Conservation (phyloP, 1,140 invertebrate species). For the Drosophila mauritiana region DNA sequence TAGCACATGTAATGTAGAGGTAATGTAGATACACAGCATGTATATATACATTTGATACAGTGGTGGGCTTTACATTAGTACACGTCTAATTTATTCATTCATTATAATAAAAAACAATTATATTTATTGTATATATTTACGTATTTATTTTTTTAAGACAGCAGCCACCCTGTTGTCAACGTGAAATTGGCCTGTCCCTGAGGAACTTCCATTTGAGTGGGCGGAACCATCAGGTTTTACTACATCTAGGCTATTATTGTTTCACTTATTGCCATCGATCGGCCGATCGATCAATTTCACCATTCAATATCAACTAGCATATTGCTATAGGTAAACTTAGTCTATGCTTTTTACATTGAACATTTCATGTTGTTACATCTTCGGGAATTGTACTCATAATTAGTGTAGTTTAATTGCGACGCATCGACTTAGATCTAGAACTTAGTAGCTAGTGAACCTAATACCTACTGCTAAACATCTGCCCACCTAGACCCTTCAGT, state of each 20-base stretch:
- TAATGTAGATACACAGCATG: background rate
- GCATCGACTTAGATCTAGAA: constrained; percentile 40
- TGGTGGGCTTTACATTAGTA: background rate
- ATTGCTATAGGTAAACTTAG: constrained; percentile 35
- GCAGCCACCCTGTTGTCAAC: constrained; percentile 18
- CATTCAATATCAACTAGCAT: constrained; percentile 19
- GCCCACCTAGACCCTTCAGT: constrained; percentile 72
- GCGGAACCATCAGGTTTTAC: constrained; percentile 25
- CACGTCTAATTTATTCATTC: no score
- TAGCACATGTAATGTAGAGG: background rate
- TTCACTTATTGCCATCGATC: constrained; percentile 57
- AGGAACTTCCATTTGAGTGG: constrained; percentile 14
- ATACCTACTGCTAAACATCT: constrained; percentile 80
- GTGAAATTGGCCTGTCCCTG: background rate
- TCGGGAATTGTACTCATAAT: constrained; percentile 68
- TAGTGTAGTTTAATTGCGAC: constrained; percentile 70
- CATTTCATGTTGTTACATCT: constrained; percentile 68
- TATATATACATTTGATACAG: background rate
- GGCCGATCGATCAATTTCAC: constrained; percentile 44
- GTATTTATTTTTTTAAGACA: constrained; percentile 33
- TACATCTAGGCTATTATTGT: constrained; percentile 72
- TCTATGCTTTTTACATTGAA: constrained; percentile 48
- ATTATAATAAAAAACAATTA: background rate
- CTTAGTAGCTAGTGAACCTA: constrained; percentile 62
- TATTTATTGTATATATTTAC: constrained; percentile 13